Percentiles rank a stretch among this genome's conserved stretches.
Conservation (phyloP, 2,888 invertebrate species). For the Cantharis flavilabris region DNA sequence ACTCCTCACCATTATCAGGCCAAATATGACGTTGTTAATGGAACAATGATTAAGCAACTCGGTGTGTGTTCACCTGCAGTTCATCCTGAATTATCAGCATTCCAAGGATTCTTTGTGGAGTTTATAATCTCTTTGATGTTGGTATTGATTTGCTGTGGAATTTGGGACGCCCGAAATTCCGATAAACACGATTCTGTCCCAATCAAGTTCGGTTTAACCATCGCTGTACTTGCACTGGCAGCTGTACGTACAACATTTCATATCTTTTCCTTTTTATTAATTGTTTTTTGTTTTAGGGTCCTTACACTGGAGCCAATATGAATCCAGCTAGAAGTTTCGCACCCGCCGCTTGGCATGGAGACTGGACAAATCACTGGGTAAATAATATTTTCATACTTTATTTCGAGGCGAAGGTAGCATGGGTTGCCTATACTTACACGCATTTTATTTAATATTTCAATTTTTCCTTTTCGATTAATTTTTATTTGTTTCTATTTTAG, state of each 20-base stretch:
- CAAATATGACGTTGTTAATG: not conserved
- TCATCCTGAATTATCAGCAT: conserved; percentile 35
- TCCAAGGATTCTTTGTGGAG: conserved; percentile 68
- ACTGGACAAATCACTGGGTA: conserved; percentile 72
- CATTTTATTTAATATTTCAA: too few relatives aligned
- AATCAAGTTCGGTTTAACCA: conserved; percentile 70
- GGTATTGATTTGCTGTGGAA: conserved; percentile 68
- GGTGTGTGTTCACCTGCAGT: conserved; percentile 48
- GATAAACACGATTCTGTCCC: conserved; percentile 68
- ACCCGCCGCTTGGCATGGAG: conserved; percentile 71
- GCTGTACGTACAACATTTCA: conserved; percentile 58
- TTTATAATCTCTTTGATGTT: conserved; percentile 67
- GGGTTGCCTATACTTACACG: not conserved
- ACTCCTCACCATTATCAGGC: conserved; percentile 35
- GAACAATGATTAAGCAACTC: not conserved
- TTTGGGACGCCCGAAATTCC: conserved; percentile 73
- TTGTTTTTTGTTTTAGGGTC: conserved; percentile 46
- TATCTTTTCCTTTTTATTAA: not conserved
- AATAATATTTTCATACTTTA: conserved; percentile 20
- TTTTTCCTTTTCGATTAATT: too few relatives aligned
- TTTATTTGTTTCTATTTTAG: conserved; percentile 18
- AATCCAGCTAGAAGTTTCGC: conserved; percentile 72
- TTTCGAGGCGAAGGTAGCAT: not conserved
- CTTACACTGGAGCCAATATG: conserved; percentile 70
- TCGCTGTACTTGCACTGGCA: conserved; percentile 68